Percentiles rank a stretch among this genome's conserved stretches.
Conservation (phyloP, 1,140 invertebrate species). For the Panonychus citri region DNA sequence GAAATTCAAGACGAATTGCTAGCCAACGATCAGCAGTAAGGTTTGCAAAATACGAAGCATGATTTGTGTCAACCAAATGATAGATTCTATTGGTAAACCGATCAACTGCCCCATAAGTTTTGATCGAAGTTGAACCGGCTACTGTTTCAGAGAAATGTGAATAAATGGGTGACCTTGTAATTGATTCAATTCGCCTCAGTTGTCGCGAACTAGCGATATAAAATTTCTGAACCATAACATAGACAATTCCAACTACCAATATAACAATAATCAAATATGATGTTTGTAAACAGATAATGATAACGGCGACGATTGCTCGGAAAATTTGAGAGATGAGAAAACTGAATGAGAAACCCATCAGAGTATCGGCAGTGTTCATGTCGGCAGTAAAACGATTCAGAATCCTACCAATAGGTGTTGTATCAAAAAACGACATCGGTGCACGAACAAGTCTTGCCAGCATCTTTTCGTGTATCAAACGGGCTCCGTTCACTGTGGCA, state of each 20-base stretch:
- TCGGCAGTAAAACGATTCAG: conserved; percentile 38
- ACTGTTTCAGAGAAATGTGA: conserved; percentile 27
- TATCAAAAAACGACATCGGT: conserved; percentile 40
- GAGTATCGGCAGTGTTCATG: conserved; percentile 26
- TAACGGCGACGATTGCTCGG: conserved; percentile 56
- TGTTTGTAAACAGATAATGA: conserved; percentile 35
- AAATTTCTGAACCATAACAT: conserved; percentile 35
- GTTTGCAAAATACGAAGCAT: conserved; percentile 56
- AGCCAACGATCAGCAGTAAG: conserved; percentile 24
- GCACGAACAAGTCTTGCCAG: conserved; percentile 34
- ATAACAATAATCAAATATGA: conserved; percentile 60
- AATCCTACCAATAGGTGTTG: conserved; percentile 40
- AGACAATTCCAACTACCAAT: conserved; percentile 56
- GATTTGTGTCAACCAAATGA: conserved; percentile 42
- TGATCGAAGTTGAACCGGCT: conserved; percentile 20
- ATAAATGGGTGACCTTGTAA: conserved; percentile 29
- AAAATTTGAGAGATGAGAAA: conserved; percentile 25
- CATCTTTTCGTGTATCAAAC: conserved; percentile 20
- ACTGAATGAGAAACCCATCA: conserved; percentile 27
- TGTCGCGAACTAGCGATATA: conserved; percentile 30
- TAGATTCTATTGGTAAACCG: conserved; percentile 19
- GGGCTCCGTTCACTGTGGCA: conserved; percentile 2
- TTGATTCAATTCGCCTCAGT: conserved; percentile 28
- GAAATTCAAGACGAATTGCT: conserved; percentile 25
- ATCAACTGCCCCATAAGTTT: conserved; percentile 20